phyloP scores from a whole-genome alignment of 2,888 invertebrate genomes.

The Eustalomyia histrio region DNA sequence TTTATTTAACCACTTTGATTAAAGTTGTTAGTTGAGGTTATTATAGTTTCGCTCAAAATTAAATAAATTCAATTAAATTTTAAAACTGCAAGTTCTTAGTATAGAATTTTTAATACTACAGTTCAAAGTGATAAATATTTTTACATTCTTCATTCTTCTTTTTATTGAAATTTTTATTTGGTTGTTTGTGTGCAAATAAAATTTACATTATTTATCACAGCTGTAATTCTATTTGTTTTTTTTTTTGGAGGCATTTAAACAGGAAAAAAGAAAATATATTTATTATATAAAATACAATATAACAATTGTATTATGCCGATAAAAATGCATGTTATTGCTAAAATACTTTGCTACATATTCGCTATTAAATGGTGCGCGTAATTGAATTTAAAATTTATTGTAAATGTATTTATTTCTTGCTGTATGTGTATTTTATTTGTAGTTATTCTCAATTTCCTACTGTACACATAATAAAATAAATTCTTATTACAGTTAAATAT shows the following conservation, averaged over 20 bases:
- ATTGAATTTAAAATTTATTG: conserved; percentile 52
- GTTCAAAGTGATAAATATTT: background rate
- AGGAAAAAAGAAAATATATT: no score
- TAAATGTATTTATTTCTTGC: conserved; percentile 17
- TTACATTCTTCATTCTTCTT: background rate
- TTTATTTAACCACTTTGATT: background rate
- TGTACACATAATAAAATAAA: conserved; percentile 13
- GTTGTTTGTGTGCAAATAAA: background rate
- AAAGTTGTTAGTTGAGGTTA: background rate
- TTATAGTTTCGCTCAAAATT: no score
- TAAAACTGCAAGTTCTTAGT: background rate
- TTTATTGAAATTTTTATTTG: conserved; percentile 11
- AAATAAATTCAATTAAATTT: no score
- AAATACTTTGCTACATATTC: conserved; percentile 20
- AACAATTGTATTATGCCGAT: background rate
- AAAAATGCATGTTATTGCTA: conserved; percentile 18
- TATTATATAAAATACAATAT: background rate
- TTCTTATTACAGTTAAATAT: background rate
- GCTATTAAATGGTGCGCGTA: conserved; percentile 53
- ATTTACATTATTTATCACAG: no score
- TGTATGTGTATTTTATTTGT: conserved; percentile 14
- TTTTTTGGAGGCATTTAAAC: no score
- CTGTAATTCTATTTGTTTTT: no score
- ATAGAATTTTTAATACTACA: background rate
- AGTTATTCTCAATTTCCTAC: conserved; percentile 18